phyloP scores from a whole-genome alignment of 2,113 vertebrate genomes.

The Boulengeromyrus knoepffleri region DNA sequence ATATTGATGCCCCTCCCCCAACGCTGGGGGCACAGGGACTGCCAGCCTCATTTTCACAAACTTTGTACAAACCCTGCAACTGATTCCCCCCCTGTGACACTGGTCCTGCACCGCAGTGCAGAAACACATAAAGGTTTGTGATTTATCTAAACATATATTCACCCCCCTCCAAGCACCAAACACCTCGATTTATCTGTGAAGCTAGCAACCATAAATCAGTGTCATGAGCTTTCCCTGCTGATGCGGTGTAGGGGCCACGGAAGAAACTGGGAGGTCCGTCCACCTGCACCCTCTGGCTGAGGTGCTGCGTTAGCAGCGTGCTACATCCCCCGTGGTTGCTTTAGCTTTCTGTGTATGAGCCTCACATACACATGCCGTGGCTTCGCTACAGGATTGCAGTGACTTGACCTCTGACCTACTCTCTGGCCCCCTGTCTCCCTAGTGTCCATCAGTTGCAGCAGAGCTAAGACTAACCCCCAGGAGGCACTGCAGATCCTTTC shows the following conservation, averaged over 20 bases:
- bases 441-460: constrained; percentile 81
- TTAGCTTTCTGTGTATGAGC: background rate
- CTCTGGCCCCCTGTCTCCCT: constrained; percentile 21
- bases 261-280: background rate
- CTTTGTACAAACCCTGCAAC: background rate
- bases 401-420: background rate
- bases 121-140: constrained; percentile 18
- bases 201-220: constrained; percentile 33
- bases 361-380: background rate
- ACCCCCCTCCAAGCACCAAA: background rate
- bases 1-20: background rate
- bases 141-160: constrained; percentile 19
- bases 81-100: background rate
- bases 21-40: background rate
- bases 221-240: constrained; percentile 32
- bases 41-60: no score
- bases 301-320: background rate
- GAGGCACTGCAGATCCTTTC: constrained; percentile 82
- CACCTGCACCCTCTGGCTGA: background rate
- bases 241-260: background rate
- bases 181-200: background rate
- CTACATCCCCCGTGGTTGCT: background rate
- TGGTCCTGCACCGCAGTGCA: constrained; percentile 23
- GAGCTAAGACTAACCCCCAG: constrained; percentile 63
- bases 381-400: background rate